Evolutionary conservation across 2,113 vertebrate genomes (phyloP).

Genomic region (Crotalus helleri): DNA sequence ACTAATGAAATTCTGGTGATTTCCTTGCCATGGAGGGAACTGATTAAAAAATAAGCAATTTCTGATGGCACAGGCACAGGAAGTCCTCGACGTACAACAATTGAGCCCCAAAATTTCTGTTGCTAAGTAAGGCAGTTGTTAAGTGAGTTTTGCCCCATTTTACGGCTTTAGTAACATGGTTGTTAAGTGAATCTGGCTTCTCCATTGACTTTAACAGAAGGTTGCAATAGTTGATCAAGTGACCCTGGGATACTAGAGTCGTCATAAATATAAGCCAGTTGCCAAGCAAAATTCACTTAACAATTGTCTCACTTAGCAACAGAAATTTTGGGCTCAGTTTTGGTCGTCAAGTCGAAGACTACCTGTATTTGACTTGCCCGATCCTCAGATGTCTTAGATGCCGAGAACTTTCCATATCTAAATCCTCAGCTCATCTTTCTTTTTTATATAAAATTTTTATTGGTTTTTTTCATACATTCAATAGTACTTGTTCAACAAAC

Average conservation of each 20-base stretch:
- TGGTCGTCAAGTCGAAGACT: neutral
- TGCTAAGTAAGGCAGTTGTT: neutral
- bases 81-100: neutral
- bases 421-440: too few species aligned
- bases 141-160: neutral
- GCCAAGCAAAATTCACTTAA: too few species aligned
- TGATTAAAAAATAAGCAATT: too few species aligned
- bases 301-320: neutral
- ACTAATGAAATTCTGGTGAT: neutral
- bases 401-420: neutral
- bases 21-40: neutral
- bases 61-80: too few species aligned
- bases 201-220: neutral
- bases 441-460: too few species aligned
- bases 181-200: neutral
- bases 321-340: neutral
- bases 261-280: neutral
- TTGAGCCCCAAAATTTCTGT: neutral
- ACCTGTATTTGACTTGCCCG: neutral
- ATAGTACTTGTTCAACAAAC: too few species aligned
- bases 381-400: neutral
- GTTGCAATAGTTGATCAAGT: neutral
- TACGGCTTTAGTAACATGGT: neutral
- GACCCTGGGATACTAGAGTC: neutral
- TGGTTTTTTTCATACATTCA: too few species aligned